Evolutionary conservation across 1,140 invertebrate genomes (phyloP), one percentile per base, ranked within the genome.

Genomic region (Megalopta genalis): DNA sequence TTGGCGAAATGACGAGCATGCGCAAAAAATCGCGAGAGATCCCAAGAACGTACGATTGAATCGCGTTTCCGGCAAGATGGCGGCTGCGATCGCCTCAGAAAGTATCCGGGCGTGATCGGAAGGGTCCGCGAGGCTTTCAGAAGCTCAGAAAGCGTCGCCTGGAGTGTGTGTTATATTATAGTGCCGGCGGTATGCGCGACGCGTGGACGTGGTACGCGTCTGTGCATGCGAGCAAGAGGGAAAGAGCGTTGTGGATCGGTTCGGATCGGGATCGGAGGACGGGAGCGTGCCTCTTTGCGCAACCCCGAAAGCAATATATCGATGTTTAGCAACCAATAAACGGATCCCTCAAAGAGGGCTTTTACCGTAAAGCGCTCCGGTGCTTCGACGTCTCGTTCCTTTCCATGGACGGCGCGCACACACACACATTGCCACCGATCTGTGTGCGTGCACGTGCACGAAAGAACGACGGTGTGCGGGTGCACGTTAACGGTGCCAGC

Each of bases 271-370:
- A 14, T 14, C 83, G 82, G 75, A 82, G 80, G 82, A 84, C 77
- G 10, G 54, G 54, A 87, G 73, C 59, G 82, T 85, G 78, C 81
- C 90, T 90, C 89, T 91, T 91, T 90, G 88, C 86, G 87, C 87
- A 87, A 88, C 83, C 85, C 87, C 84, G 83, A 90, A 92, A 91
- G 91, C 92, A 93, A 93, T 93, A 92, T 92, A 93, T 92, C 88
- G 92, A 92, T 93, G 92, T 92, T 93, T 93, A 93, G 92, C 91
- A 93, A 92, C 92, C 92, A 93, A 92, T 93, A 92, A 93, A 93
- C 89, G 91, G 90, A 91, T 92, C 90, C 88, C 88, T 92, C 90
- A 92, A 92, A 93, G 91, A 91, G 92, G 86, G 90, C 89, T 92
- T 93, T 93, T 92, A 92, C 89, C 87, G 88, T 89, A 90, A 91